Conservation (phyloP, 2,113 vertebrate genomes). For the Equus przewalskii region DNA sequence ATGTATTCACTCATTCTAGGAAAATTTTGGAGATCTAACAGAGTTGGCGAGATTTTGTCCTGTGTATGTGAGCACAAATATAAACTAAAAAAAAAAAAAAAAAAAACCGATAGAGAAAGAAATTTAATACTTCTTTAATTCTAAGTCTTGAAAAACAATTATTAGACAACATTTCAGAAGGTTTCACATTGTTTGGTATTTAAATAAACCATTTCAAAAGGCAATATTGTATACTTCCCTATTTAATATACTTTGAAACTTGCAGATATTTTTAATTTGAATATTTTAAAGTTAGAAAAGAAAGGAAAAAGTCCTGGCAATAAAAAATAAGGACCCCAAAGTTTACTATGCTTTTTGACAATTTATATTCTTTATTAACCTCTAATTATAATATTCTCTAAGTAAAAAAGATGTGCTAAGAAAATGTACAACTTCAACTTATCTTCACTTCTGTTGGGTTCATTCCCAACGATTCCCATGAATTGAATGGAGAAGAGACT, state of each 20-base stretch:
- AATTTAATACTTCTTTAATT: neutral
- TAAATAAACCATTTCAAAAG: conserved; percentile 4
- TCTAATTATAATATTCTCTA: neutral
- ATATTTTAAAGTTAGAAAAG: neutral
- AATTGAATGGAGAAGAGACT: neutral
- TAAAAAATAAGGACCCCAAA: neutral
- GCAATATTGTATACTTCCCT: neutral
- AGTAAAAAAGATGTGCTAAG: neutral
- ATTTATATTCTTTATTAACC: neutral
- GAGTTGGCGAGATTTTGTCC: neutral
- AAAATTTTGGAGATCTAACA: neutral
- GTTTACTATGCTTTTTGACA: neutral
- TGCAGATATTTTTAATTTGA: conserved; percentile 5
- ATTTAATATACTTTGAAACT: neutral
- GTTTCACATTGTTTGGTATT: neutral
- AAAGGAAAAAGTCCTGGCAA: neutral
- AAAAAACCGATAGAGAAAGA: neutral
- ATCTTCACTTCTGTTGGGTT: neutral
- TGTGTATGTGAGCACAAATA: neutral
- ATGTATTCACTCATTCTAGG: neutral
- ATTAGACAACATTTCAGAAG: neutral
- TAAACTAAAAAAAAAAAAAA: neutral
- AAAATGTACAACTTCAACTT: neutral
- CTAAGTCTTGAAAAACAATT: neutral
- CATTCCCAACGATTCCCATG: neutral